A percentile compares a stretch with the other conserved stretches of the same genome.
Evolutionary conservation across 2,797 vertebrate species (phyloP).

Genomic region (Enteromius fasciolatus): DNA sequence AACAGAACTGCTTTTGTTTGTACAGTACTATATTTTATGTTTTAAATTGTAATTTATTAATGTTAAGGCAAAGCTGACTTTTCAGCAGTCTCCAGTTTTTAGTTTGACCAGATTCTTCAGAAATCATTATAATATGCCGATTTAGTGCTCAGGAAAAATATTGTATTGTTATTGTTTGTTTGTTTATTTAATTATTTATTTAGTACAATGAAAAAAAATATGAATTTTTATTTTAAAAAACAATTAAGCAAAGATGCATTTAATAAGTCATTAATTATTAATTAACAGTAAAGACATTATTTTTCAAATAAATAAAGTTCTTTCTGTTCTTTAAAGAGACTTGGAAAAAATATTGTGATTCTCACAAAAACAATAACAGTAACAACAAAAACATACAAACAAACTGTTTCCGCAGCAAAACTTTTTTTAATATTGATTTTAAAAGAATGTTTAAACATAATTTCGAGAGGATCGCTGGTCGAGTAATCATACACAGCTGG

Average conservation of each 20-base stretch:
- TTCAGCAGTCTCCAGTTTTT: background rate
- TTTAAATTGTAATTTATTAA: background rate
- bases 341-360: background rate
- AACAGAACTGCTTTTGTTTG: background rate
- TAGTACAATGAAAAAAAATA: too few relatives aligned
- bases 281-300: background rate
- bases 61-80: background rate
- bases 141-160: background rate
- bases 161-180: too few relatives aligned
- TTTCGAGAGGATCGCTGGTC: too few relatives aligned
- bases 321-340: background rate
- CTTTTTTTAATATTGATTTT: background rate
- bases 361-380: too few relatives aligned
- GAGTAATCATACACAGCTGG: too few relatives aligned
- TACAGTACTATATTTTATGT: background rate
- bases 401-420: background rate
- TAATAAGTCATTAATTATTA: background rate
- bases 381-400: too few relatives aligned
- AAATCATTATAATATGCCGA: background rate
- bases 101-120: background rate
- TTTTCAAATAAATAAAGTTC: background rate
- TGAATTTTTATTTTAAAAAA: too few relatives aligned
- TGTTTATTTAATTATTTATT: too few relatives aligned
- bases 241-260: too few relatives aligned
- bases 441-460: too few relatives aligned